Evolutionary conservation across 2,888 invertebrate species (phyloP).

Genomic region (Metopia argyrocephala): DNA sequence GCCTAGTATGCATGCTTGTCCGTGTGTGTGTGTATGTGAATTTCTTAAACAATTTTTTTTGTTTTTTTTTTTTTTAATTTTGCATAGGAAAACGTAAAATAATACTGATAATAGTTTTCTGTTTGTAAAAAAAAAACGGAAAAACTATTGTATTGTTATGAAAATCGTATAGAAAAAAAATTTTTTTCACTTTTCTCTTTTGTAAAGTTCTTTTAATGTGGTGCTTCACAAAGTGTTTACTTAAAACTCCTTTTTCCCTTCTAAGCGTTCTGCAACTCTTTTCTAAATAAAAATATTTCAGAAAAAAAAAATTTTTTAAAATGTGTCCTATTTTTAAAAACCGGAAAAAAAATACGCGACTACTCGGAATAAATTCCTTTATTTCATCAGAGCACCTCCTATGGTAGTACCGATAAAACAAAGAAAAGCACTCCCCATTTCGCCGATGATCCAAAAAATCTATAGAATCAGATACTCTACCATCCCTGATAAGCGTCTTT

Average conservation of each 20-base stretch:
- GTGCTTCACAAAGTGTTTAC: no score
- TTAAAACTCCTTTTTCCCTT: no score
- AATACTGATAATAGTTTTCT: not conserved
- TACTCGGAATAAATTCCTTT: not conserved
- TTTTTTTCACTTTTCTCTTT: constrained; percentile 15
- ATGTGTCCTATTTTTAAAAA: constrained; percentile 4
- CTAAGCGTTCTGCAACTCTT: no score
- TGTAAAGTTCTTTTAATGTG: constrained; percentile 19
- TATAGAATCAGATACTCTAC: no score
- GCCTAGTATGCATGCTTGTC: not conserved
- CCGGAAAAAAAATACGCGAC: no score
- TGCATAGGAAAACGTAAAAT: not conserved
- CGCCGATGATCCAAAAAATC: no score
- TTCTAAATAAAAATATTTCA: not conserved
- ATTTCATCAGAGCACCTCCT: not conserved
- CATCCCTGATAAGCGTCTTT: no score
- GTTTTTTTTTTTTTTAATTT: not conserved
- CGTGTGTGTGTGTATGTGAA: not conserved
- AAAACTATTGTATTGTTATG: not conserved
- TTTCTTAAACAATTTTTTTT: not conserved
- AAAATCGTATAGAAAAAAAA: not conserved
- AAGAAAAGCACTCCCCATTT: no score
- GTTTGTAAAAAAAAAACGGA: no score
- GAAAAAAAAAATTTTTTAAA: constrained; percentile 11
- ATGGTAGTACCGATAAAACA: no score